A percentile compares a stretch with the other conserved stretches of the same genome.
Evolutionary conservation across 2,113 vertebrate species (phyloP).

Genomic region (Accipiter virgatus): DNA sequence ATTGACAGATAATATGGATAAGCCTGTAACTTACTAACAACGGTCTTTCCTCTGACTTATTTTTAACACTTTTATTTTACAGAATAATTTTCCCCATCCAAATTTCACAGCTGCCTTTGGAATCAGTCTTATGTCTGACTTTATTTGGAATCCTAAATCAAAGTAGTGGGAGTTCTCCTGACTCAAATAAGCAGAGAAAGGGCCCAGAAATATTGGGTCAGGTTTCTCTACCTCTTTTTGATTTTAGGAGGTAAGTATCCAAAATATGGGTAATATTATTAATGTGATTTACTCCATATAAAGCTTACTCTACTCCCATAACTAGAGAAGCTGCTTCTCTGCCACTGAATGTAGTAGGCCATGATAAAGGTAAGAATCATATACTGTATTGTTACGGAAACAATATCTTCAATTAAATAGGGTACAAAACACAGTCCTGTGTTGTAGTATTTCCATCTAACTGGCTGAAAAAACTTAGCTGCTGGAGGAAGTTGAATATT

Average conservation of each 20-base stretch:
- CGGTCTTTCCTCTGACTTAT: slow-evolving; percentile 16
- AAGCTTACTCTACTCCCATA: neutral
- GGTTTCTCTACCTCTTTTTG: slow-evolving; percentile 91
- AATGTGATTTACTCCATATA: neutral
- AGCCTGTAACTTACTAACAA: neutral
- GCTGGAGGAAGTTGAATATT: neutral
- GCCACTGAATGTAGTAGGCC: neutral
- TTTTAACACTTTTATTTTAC: slow-evolving; percentile 41
- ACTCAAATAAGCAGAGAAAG: slow-evolving; percentile 94
- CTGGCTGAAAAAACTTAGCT: neutral
- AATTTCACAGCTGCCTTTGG: slow-evolving; percentile 91
- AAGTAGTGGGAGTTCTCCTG: slow-evolving; percentile 88
- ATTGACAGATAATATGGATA: neutral
- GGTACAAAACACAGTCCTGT: neutral
- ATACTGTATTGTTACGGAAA: neutral
- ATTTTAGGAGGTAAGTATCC: slow-evolving; percentile 86
- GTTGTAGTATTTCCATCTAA: neutral
- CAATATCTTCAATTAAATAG: neutral
- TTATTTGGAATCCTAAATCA: slow-evolving; percentile 91
- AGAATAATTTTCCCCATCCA: slow-evolving; percentile 96
- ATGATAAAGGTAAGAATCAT: neutral
- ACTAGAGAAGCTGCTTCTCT: neutral
- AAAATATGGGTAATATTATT: neutral
- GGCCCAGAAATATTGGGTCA: slow-evolving; percentile 90
- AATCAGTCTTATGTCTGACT: slow-evolving; percentile 87